A percentile compares a stretch with the other conserved stretches of the same genome.
phyloP scores from a whole-genome alignment of 2,113 vertebrate species.

The Heterotis niloticus region DNA sequence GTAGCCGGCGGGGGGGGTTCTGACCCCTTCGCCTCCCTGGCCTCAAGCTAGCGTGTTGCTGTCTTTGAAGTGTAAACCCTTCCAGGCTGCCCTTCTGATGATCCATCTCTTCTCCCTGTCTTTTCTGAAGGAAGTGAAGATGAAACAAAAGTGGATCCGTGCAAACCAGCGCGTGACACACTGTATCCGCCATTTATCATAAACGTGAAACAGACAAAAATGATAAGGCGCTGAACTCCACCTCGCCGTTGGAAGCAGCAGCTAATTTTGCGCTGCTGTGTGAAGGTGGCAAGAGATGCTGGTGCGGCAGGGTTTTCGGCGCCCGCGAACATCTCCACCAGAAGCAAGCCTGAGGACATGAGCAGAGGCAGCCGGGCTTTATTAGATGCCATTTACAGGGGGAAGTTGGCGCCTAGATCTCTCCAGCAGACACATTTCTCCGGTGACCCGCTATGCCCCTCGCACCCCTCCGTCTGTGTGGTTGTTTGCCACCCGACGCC shows the following conservation, averaged over 20 bases:
- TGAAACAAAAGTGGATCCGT: neutral
- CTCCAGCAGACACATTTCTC: neutral
- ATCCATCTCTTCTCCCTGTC: neutral
- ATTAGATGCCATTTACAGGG: conserved; percentile 13
- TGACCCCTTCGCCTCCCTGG: neutral
- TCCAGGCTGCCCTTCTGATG: neutral
- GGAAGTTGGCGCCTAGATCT: neutral
- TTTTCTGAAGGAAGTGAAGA: neutral
- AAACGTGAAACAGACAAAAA: too few species aligned
- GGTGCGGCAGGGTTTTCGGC: too few species aligned
- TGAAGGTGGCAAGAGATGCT: too few species aligned
- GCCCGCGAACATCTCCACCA: neutral
- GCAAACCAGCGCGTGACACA: neutral
- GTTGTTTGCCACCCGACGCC: neutral
- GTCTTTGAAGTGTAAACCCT: neutral
- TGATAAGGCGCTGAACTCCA: neutral
- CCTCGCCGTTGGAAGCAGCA: too few species aligned
- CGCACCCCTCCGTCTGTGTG: conserved; percentile 7
- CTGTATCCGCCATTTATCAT: too few species aligned
- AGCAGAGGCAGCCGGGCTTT: neutral
- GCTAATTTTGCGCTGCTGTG: too few species aligned
- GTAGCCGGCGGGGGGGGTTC: conserved; percentile 55
- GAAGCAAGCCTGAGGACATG: neutral
- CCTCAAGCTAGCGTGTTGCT: neutral
- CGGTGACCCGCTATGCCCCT: neutral